Evolutionary conservation across 2,113 vertebrate genomes (phyloP).

Genomic region (Bothrops jararaca): DNA sequence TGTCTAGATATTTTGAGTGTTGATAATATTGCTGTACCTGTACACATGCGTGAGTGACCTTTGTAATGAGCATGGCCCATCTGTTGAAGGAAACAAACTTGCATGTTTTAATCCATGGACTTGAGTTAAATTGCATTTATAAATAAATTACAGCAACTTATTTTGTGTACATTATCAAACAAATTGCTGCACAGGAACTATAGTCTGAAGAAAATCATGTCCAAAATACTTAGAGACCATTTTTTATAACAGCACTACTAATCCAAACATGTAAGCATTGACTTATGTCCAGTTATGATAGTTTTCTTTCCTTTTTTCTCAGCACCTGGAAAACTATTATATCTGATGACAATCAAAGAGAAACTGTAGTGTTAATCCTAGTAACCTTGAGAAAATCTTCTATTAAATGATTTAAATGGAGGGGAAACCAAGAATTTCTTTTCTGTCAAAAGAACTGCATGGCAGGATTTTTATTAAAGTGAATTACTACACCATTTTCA

Average conservation of each 20-base stretch:
- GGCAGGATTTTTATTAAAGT: constrained; percentile 68
- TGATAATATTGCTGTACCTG: too few species aligned
- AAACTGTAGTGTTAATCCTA: constrained; percentile 53
- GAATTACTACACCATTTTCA: constrained; percentile 56
- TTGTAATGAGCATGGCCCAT: too few species aligned
- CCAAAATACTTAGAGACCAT: constrained; percentile 28
- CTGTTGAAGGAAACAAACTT: too few species aligned
- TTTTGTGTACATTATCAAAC: neutral
- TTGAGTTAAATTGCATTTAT: too few species aligned
- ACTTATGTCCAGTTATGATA: constrained; percentile 36
- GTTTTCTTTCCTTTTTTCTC: constrained; percentile 37
- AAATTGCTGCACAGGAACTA: neutral
- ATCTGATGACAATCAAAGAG: constrained; percentile 46
- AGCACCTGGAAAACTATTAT: constrained; percentile 53
- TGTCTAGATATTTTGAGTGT: too few species aligned
- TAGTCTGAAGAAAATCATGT: neutral
- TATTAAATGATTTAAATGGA: constrained; percentile 60
- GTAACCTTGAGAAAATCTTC: constrained; percentile 54
- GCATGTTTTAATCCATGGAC: too few species aligned
- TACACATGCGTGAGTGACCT: too few species aligned
- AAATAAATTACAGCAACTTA: too few species aligned
- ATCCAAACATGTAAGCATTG: constrained; percentile 45
- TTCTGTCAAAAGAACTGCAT: constrained; percentile 52
- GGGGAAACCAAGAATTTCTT: constrained; percentile 57
- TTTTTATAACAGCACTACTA: constrained; percentile 29